Evolutionary conservation across 2,113 vertebrate genomes (phyloP), one percentile per base, ranked within the genome.

Genomic region (Gambusia holbrooki): DNA sequence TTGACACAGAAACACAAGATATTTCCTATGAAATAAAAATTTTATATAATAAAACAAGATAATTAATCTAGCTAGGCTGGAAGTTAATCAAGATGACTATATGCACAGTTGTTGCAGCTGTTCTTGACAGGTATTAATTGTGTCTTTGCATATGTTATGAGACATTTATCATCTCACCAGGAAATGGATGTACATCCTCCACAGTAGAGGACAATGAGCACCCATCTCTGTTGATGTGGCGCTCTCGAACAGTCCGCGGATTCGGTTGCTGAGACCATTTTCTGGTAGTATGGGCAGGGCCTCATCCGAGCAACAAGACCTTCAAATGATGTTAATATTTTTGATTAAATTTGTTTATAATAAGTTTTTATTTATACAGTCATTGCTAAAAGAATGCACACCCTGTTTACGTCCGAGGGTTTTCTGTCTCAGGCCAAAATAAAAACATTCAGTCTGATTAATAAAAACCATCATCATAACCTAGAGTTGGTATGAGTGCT

Each of bases 121-220:
- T 17, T 17, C 45, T 48, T 48, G 42, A 48, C 17, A 5, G 45
- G 45, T 48, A 48, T 48, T 15, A 45, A 45, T 45, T 45, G 15
- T 19, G 8, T 67, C n/a, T 48, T 32, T 40, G 15, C 9, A 19
- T 62, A 45, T 29, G 45, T 25, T 35, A 27, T 11, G 8, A 61
- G 19, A 30, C 37, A 33, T 84, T 74, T 70, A 25, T 40, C 1
- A 3, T 84, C 92, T 96, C 90, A 99, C 98, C 96, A 96, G 85
- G 67, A 97, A 99, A 74, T 93, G 91, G 84, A 99, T 85, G 91
- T 98, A 98, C 95, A 98, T 96, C 82, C 97, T 96, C 98, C 98
- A 99, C 11, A 99, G 93, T 69, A 99, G 88, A 11, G 97, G 96
- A 76, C 97, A 99, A 30, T 93, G 95, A 79, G 94, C 81, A 1